phyloP scores from a whole-genome alignment of 2,888 invertebrate species.

The Caenorhabditis macrosperma region DNA sequence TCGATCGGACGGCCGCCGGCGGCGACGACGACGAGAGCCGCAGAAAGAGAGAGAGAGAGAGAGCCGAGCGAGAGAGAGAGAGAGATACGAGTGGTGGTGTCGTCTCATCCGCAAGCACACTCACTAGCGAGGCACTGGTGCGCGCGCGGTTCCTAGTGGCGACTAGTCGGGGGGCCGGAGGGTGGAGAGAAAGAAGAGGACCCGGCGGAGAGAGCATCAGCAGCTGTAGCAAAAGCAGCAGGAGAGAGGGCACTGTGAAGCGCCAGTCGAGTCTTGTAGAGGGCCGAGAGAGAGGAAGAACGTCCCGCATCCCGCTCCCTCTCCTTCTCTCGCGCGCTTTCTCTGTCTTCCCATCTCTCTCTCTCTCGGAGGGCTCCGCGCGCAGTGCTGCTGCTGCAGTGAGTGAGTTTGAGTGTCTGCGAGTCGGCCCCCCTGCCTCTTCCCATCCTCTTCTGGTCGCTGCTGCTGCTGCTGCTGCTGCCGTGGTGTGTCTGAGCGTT shows the following conservation, averaged over 20 bases:
- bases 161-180: conserved; percentile 3
- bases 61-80: conserved; percentile 14
- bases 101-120: conserved; percentile 1
- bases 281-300: conserved; percentile 22
- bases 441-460: conserved; percentile 1
- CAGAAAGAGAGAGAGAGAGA: conserved; percentile 4
- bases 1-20: conserved; percentile 27
- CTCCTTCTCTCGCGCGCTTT: not conserved
- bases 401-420: conserved; percentile 39
- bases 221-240: conserved; percentile 15
- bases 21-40: conserved; percentile 3
- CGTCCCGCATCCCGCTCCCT: not conserved
- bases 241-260: conserved; percentile 12
- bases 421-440: too few species aligned
- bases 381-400: not conserved
- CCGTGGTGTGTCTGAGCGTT: conserved; percentile 28
- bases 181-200: conserved; percentile 1
- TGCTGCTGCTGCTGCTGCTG: too few species aligned
- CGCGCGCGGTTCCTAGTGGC: conserved; percentile 13
- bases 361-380: not conserved
- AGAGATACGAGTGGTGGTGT: not conserved
- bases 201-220: conserved; percentile 9
- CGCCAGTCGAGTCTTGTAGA: conserved; percentile 1
- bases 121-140: conserved; percentile 8
- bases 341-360: not conserved